Base-by-base conservation (phyloP, 2,113 vertebrate genomes). In the Mirza zaza region DNA sequence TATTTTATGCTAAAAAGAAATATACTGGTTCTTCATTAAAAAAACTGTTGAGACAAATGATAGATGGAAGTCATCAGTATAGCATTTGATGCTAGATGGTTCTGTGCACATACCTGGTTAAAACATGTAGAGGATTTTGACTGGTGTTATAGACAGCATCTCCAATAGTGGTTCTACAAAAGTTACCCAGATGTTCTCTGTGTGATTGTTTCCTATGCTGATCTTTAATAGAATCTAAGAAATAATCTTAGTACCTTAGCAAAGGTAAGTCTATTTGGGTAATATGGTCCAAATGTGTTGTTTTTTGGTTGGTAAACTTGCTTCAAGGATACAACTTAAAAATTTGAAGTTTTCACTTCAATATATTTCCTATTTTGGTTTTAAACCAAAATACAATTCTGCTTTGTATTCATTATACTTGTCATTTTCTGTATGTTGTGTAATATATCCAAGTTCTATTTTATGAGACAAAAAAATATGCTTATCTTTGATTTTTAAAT, bases 331-430 rank as follows among this genome's bases (percentile, higher is more conserved):
- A 65, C 5, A 79, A 5, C 3, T 84, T 95, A 67, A 91, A 87
- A 84, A 79, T 77, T 65, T 84, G 18, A 71, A 59, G 52, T 90
- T 94, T 90, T 87, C 45, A 73, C 34, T 57, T 87, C 32, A 50
- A n/a, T 81, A 7, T 80, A 39, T 97, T 95, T 67, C 20, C 10
- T 96, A 86, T 48, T 76, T 87, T 71, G 90, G 39, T 91, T 94
- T 86, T 77, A 86, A 91, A 39, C 9, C 39, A 87, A 65, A 85
- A 73, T 80, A 42, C 11, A 65, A 7, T 81, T 82, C 59, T 86
- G 55, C 50, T 90, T 68, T 65, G 32, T 21, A 71, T 90, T 93
- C 23, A 55, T 68, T 50, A 7, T 85, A 50, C n/a, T 65, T 6
- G 11, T 80, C 36, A 70, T 5, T 95, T 92, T 93, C 50, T 92